These are phyloP conservation scores for Anser cygnoides DNA, from an alignment of 2,113 vertebrate genomes.

Conservation along the genomic window DNA sequence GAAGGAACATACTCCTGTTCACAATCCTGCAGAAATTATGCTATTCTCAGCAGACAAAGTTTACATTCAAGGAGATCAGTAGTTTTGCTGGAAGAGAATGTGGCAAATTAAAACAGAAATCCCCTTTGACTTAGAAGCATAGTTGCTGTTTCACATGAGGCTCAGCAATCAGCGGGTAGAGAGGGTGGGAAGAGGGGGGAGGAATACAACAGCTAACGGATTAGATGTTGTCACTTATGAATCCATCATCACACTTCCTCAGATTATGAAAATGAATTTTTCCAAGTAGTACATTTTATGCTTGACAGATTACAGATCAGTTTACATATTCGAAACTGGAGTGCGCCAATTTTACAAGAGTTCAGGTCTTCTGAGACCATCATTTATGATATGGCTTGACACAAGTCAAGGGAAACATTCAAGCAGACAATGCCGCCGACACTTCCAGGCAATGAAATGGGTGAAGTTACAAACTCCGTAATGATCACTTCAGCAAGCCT, in stretches of 20 bases:
- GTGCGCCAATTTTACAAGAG: not conserved
- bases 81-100: not conserved
- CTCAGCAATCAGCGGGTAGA: not conserved
- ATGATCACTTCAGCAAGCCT: slow-evolving; percentile 20
- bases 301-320: slow-evolving; percentile 52
- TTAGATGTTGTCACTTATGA: slow-evolving; percentile 49
- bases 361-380: slow-evolving; percentile 8
- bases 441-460: not conserved
- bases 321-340: slow-evolving; percentile 28
- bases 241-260: slow-evolving; percentile 29
- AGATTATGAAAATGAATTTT: slow-evolving; percentile 67
- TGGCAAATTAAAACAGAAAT: not conserved
- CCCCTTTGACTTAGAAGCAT: not conserved
- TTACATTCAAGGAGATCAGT: not conserved
- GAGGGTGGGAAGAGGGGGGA: not conserved
- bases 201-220: not conserved
- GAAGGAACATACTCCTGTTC: not conserved
- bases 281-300: slow-evolving; percentile 57
- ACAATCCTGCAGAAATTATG: not conserved
- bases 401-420: not conserved
- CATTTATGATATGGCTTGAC: slow-evolving; percentile 5
- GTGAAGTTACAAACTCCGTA: slow-evolving; percentile 10
- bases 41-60: not conserved
- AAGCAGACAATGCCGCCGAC: not conserved
- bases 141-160: slow-evolving; percentile 14